Conservation (phyloP, 2,113 vertebrate species). For the Petroica traversi region DNA sequence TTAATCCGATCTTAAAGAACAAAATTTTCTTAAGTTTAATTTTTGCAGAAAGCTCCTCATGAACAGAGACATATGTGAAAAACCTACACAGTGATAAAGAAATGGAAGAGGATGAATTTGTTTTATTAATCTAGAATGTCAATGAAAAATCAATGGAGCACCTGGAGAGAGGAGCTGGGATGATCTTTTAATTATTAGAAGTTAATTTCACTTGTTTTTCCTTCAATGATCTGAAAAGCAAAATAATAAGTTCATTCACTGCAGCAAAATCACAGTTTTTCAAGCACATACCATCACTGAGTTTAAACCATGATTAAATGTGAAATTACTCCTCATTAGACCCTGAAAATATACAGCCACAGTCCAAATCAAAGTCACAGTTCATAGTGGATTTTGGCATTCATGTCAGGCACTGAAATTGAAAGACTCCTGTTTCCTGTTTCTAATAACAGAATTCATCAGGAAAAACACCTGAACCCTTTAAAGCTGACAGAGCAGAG, state of each 20-base stretch:
- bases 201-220: neutral
- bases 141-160: neutral
- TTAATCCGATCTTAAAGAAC: neutral
- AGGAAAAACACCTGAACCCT: neutral
- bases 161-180: neutral
- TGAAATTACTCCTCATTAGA: conserved; percentile 44
- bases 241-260: neutral
- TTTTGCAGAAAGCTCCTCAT: neutral
- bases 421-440: neutral
- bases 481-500: neutral
- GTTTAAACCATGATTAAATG: conserved; percentile 43
- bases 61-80: neutral
- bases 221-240: neutral
- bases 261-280: neutral
- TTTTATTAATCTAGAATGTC: neutral
- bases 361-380: neutral
- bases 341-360: conserved; percentile 3
- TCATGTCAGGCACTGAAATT: conserved; percentile 17
- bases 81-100: neutral
- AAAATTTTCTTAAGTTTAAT: neutral
- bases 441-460: neutral
- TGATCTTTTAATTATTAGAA: neutral
- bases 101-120: neutral
- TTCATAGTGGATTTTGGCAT: conserved; percentile 11
- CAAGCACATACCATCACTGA: neutral